Conservation (phyloP, 2,888 invertebrate species). For the Galeopsomyia nigrocyanea region DNA sequence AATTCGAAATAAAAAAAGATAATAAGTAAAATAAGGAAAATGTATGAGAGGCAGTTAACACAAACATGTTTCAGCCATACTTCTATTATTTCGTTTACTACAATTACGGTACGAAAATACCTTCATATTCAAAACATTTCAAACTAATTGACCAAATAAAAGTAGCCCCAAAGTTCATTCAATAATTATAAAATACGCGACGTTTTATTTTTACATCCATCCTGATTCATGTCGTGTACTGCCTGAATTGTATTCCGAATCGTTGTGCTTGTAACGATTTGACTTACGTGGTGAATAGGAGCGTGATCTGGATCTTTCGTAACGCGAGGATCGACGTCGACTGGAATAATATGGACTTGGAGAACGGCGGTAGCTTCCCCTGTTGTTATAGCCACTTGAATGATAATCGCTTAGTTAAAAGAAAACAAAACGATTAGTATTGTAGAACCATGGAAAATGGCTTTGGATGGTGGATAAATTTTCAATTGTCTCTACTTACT, state of each 20-base stretch:
- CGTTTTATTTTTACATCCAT: constrained; percentile 45
- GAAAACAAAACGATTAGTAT: not conserved
- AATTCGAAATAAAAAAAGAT: not conserved
- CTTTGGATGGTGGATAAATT: constrained; percentile 3
- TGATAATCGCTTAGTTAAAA: not conserved
- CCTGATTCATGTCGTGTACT: constrained; percentile 60
- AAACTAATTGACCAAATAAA: too few species aligned
- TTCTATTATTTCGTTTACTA: not conserved
- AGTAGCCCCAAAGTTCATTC: too few species aligned
- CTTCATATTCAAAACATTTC: too few species aligned
- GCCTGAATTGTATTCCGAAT: constrained; percentile 56
- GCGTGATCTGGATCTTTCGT: constrained; percentile 82
- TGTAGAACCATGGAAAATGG: not conserved
- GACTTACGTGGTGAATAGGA: constrained; percentile 87
- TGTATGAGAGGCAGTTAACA: constrained; percentile 58
- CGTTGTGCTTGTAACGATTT: constrained; percentile 54
- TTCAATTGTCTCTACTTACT: constrained; percentile 61
- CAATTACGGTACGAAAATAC: too few species aligned
- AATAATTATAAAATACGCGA: not conserved
- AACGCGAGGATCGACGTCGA: constrained; percentile 75
- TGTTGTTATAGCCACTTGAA: constrained; percentile 63
- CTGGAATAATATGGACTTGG: constrained; percentile 81
- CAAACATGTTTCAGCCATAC: constrained; percentile 54
- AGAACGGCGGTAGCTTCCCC: constrained; percentile 74
- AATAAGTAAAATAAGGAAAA: constrained; percentile 37